These are phyloP conservation scores for Holacanthus passer DNA, from an alignment of 2,113 vertebrate species.

Conservation along the genomic window DNA sequence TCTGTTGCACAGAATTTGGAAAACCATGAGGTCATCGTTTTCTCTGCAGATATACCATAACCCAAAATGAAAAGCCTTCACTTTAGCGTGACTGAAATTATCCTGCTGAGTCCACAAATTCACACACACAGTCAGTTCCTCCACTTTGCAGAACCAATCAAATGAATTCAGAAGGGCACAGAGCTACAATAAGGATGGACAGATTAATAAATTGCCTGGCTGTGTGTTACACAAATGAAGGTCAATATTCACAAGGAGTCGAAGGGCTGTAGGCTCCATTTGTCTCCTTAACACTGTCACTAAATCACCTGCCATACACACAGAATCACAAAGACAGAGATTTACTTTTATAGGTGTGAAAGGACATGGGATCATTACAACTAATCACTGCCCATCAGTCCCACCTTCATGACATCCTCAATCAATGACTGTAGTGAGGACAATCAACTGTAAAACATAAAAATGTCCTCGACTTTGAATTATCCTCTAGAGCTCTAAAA, in stretches of 20 bases:
- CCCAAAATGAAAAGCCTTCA: slow-evolving; percentile 63
- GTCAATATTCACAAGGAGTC: slow-evolving; percentile 25
- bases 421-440: background rate
- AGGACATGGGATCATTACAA: slow-evolving; percentile 28
- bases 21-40: slow-evolving; percentile 78
- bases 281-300: slow-evolving; percentile 33
- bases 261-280: slow-evolving; percentile 5
- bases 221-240: slow-evolving; percentile 37
- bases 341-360: slow-evolving; percentile 19
- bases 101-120: slow-evolving; percentile 55
- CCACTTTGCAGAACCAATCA: slow-evolving; percentile 15
- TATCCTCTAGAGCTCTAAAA: slow-evolving; percentile 7
- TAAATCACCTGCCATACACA: slow-evolving; percentile 37
- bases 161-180: background rate
- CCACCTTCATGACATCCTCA: background rate
- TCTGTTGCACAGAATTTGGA: slow-evolving; percentile 61
- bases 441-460: background rate
- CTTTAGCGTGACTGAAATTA: slow-evolving; percentile 46
- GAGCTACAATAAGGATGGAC: slow-evolving; percentile 5
- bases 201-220: slow-evolving; percentile 23
- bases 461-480: slow-evolving; percentile 45
- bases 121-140: slow-evolving; percentile 27
- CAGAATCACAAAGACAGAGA: background rate
- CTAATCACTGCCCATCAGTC: slow-evolving; percentile 5
- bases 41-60: slow-evolving; percentile 62